Base-by-base conservation (phyloP, 2,888 invertebrate genomes). In the Microchrysa polita region DNA sequence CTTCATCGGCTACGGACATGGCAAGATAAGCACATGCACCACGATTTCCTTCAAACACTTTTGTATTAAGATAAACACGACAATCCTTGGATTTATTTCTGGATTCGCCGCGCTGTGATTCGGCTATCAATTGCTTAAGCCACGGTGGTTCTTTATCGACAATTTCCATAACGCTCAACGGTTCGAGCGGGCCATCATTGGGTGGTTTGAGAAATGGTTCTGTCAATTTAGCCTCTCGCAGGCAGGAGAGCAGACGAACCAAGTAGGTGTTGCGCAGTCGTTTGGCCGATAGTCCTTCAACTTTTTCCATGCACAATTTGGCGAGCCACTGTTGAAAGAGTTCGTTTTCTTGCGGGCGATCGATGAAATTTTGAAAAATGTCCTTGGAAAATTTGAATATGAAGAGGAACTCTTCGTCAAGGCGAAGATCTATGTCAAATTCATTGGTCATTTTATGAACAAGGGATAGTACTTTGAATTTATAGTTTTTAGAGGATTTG, bases 221-320 rank as follows among this genome's bases (percentile, higher is more conserved):
- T 5, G 73, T 67, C 16, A 83, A 72, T 4, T 78, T 74, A 2
- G 77, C 77, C 22, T 79, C 77, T 44, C 80, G 79, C 9, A 83
- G 74, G 44, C 80, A 81, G 0, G 78, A 77, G 2, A 78, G 79
- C 18, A 83, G 74, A 52, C 80, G 77, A 40, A 81, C 81, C 74
- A 83, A 78, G 59, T 82, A 82, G 0, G 75, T 69, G 61, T 82
- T 81, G 0, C 80, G 79, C 55, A 81, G 2, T n/a, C 81, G 80
- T 73, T 80, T 74, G 10, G 81, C 80, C 1, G 76, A 14, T 0
- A 81, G 10, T 5, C 78, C 76, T 1, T 76, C 73, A 23, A 79
- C 79, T 10, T 77, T 71, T 75, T 79, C 79, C 10, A 77, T 74
- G 14, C 76, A 76, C 40, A 83, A 61, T 75, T 80, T 80, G 1